Base-by-base conservation (phyloP, 1,140 invertebrate genomes). In the Lycorma delicatula region DNA sequence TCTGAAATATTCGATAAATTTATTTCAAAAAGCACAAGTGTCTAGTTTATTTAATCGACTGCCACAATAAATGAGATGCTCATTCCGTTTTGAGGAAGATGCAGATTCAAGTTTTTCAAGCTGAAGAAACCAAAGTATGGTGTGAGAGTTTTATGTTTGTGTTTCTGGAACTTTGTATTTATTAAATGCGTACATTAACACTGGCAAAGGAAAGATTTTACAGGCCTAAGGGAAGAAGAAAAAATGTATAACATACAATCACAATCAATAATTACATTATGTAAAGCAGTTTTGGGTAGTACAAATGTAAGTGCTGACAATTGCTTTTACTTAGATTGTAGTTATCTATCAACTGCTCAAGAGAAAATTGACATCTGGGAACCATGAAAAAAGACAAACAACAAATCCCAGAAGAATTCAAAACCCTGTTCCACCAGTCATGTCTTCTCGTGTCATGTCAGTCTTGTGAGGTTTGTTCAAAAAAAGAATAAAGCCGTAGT, bases 121-220 rank as follows among this genome's bases (percentile, higher is more conserved):
- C 70, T 71, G 5, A 67, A 66, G 36, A 77, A 78, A 68, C 74
- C 75, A 1, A 75, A 74, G 57, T 75, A 72, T 60, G 73, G 68
- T 12, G 51, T 63, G 18, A 62, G 62, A 62, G 36, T 63, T 9
- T 23, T 54, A 13, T 60, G 44, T n/a, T 46, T 18, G 61, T 25
- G 68, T 73, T 63, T 61, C 68, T 16, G 50, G 54, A 56, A 68
- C 61, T 7, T 44, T 3, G 12, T 60, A 60, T 46, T 18, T 60
- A 16, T 48, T 18, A 29, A 63, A 60, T 50, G 61, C 41, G 16
- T 52, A 48, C 28, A 29, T 58, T n/a, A 60, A 63, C 22, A 46
- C 29, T 25, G 61, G 54, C 1, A 31, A 50, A 56, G 31, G 22
- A 47, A 26, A 50, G 59, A 60, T 34, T 46, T 20, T 36, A 27